A percentile compares a stretch with the other conserved stretches of the same genome.
These are phyloP conservation scores for Paedocypris micromegethes DNA, from an alignment of 2,797 vertebrate species.

Conservation along the genomic window DNA sequence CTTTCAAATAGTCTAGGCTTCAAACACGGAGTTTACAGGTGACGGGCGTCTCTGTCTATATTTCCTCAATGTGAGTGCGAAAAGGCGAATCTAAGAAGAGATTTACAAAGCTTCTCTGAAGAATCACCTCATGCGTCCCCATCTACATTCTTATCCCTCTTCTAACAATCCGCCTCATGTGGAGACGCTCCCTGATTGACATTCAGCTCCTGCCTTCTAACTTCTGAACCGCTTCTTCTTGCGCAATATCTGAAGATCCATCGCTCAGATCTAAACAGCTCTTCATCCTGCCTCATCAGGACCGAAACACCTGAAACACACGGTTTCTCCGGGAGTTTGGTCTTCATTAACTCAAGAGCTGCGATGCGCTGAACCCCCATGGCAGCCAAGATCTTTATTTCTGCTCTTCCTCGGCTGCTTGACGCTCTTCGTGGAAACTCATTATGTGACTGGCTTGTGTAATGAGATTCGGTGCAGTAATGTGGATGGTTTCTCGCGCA, in stretches of 20 bases:
- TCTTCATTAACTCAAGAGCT: constrained; percentile 21
- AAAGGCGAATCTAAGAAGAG: constrained; percentile 13
- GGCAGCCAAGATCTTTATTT: constrained; percentile 19
- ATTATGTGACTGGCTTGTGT: constrained; percentile 16
- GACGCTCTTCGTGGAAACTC: constrained; percentile 21
- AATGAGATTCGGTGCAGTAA: constrained; percentile 14
- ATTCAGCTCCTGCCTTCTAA: constrained; percentile 39
- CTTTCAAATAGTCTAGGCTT: constrained; percentile 25
- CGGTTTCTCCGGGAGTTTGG: neutral
- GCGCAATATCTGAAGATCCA: constrained; percentile 34
- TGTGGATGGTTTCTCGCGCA: neutral
- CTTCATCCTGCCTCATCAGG: neutral
- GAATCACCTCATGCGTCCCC: constrained; percentile 16
- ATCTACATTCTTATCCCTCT: neutral
- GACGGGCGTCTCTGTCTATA: constrained; percentile 26
- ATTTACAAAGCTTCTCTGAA: constrained; percentile 5
- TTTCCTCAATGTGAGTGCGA: constrained; percentile 1
- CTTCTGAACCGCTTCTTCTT: constrained; percentile 41
- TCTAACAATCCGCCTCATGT: constrained; percentile 18
- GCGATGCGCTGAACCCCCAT: constrained; percentile 19
- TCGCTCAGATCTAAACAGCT: constrained; percentile 34
- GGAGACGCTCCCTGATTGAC: constrained; percentile 28
- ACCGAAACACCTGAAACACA: no score
- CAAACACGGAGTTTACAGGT: constrained; percentile 18
- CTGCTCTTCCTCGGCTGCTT: neutral